Evolutionary conservation across 2,888 invertebrate genomes (phyloP).

Genomic region (Lathronympha strigana): DNA sequence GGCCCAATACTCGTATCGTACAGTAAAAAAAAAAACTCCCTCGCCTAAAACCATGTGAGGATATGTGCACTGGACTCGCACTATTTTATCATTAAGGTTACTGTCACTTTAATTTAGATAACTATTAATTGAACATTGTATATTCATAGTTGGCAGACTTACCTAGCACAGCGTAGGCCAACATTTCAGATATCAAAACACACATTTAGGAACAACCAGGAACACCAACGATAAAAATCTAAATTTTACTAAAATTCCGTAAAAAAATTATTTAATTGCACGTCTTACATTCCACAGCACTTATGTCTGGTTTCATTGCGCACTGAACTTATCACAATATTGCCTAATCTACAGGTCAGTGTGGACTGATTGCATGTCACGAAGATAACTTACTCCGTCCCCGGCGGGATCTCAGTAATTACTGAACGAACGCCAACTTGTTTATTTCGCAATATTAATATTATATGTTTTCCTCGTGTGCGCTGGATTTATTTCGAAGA

Average conservation of each 20-base stretch:
- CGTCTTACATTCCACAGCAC: too few species aligned
- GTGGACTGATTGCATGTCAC: slow-evolving; percentile 32
- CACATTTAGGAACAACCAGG: too few species aligned
- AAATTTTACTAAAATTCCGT: too few species aligned
- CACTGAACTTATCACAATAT: background rate
- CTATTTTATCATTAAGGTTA: background rate
- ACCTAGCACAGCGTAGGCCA: slow-evolving; percentile 54
- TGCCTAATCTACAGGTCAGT: background rate
- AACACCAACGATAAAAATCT: too few species aligned
- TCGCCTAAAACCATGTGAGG: too few species aligned
- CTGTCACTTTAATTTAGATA: too few species aligned
- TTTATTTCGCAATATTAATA: slow-evolving; percentile 1
- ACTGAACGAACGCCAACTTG: slow-evolving; percentile 9
- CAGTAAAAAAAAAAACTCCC: too few species aligned
- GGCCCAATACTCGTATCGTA: too few species aligned
- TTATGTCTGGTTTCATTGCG: too few species aligned
- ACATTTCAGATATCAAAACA: slow-evolving; percentile 37
- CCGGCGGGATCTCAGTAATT: slow-evolving; percentile 16
- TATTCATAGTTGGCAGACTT: slow-evolving; percentile 48
- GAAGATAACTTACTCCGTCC: slow-evolving; percentile 28
- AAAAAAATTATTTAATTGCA: too few species aligned
- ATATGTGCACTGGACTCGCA: too few species aligned
- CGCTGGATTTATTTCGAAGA: background rate
- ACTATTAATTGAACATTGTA: slow-evolving; percentile 40
- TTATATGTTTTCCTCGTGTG: slow-evolving; percentile 17